Evolutionary conservation across 1,140 invertebrate genomes (phyloP).

Genomic region (Brachystomella parvula): DNA sequence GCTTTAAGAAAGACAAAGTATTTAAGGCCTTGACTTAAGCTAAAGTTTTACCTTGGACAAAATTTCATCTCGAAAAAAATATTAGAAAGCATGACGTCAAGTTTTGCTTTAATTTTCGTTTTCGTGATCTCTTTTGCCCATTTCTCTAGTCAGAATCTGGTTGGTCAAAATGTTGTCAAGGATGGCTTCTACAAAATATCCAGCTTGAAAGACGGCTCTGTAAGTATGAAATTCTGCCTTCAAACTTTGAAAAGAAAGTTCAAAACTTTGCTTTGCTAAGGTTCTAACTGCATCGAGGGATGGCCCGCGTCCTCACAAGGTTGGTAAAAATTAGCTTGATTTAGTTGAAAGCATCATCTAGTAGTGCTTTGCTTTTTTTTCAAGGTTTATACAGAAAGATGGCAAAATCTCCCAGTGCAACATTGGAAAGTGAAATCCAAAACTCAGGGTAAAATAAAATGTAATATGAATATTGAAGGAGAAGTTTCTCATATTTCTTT

Average conservation of each 20-base stretch:
- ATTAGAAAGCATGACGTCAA: no score
- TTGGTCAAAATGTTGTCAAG: background rate
- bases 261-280: no score
- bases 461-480: background rate
- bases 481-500: background rate
- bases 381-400: background rate
- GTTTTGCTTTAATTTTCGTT: no score
- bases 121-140: no score
- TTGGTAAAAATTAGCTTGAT: no score
- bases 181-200: conserved; percentile 14
- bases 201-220: background rate
- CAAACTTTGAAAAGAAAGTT: background rate
- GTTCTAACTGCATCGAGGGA: background rate
- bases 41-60: no score
- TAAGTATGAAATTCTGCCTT: background rate
- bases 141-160: no score
- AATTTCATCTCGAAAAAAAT: no score
- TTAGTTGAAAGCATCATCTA: no score
- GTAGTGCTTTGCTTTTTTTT: background rate
- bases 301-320: background rate
- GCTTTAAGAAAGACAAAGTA: no score
- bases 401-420: background rate
- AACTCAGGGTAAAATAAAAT: background rate
- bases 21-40: no score
- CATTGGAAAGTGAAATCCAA: conserved; percentile 11